A percentile compares a stretch with the other conserved stretches of the same genome.
These are phyloP conservation scores for Procambarus clarkii DNA, from an alignment of 1,140 invertebrate species.

Conservation along the genomic window DNA sequence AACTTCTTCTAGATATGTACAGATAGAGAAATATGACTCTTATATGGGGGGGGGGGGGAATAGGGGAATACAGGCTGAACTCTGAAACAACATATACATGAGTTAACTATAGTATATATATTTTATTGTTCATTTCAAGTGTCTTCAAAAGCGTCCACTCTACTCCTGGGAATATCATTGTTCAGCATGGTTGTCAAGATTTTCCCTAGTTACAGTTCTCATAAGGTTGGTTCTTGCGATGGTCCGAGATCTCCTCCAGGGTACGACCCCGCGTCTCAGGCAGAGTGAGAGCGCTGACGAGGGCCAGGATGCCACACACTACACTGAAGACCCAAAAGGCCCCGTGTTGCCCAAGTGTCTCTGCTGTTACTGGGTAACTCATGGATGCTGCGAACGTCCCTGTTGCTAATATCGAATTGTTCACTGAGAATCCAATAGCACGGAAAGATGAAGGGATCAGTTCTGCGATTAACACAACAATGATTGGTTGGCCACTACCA, in stretches of 20 bases:
- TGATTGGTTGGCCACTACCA: neutral
- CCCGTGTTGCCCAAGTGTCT: neutral
- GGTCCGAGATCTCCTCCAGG: constrained; percentile 12
- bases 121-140: no score
- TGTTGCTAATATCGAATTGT: neutral
- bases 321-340: neutral
- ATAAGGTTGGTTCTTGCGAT: no score
- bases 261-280: constrained; percentile 29
- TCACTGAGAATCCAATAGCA: neutral
- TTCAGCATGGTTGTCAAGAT: no score
- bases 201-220: no score
- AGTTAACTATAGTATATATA: no score
- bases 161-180: no score
- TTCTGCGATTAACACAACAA: constrained; percentile 3
- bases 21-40: no score
- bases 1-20: no score
- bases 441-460: constrained; percentile 21
- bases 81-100: no score
- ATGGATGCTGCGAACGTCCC: neutral
- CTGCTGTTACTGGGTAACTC: neutral
- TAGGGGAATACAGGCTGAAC: no score
- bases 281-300: neutral
- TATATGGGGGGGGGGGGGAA: no score
- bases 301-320: neutral
- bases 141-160: no score